These are phyloP conservation scores for Pteruthius melanotis DNA, from an alignment of 2,113 vertebrate genomes.

Conservation along the genomic window DNA sequence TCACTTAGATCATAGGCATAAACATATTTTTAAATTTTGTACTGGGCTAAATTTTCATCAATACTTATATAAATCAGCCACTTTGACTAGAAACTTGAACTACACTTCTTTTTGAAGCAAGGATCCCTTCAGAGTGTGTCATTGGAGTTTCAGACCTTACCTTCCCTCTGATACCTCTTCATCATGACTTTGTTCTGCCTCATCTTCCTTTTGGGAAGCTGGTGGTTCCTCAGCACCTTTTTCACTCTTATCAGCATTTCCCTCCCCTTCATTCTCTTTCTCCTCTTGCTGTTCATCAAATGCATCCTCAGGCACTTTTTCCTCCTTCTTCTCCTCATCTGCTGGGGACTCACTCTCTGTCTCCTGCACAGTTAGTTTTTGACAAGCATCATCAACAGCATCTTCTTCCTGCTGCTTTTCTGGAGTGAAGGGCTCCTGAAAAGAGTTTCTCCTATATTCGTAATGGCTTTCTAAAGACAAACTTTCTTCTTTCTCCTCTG, in stretches of 20 bases:
- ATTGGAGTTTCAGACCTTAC: slow-evolving; percentile 11
- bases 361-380: background rate
- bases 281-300: background rate
- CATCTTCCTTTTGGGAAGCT: background rate
- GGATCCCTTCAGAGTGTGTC: background rate
- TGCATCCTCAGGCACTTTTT: background rate
- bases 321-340: background rate
- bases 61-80: background rate
- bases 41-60: background rate
- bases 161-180: background rate
- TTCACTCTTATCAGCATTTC: background rate
- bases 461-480: background rate
- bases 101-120: background rate
- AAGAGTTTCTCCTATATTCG: background rate
- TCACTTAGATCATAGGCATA: background rate
- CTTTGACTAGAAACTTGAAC: background rate
- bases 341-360: background rate
- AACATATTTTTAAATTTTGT: background rate
- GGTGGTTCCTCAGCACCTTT: background rate
- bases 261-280: background rate
- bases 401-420: background rate
- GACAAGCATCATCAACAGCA: background rate
- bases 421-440: background rate
- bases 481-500: background rate
- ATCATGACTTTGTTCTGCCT: background rate